These are phyloP conservation scores for Eupithecia subfuscata DNA, from an alignment of 2,888 invertebrate genomes.

Conservation along the genomic window DNA sequence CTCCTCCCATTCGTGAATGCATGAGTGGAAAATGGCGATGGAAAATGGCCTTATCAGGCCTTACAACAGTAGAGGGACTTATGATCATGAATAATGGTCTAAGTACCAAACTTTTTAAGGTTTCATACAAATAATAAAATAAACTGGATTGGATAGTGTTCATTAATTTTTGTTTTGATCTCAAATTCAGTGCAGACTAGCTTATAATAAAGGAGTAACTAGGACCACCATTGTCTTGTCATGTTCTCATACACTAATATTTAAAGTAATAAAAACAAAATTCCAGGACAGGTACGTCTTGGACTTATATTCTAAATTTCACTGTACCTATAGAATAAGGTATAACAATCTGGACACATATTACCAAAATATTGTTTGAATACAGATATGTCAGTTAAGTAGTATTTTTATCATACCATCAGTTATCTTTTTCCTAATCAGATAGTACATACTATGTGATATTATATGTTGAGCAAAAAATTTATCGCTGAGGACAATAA, in stretches of 20 bases:
- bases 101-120: not conserved
- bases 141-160: not conserved
- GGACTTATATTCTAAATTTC: not conserved
- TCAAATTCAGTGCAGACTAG: too few relatives aligned
- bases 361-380: not conserved
- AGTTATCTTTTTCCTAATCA: not conserved
- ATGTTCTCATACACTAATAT: too few relatives aligned
- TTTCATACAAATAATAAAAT: not conserved
- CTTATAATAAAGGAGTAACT: too few relatives aligned
- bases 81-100: too few relatives aligned
- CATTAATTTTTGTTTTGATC: too few relatives aligned
- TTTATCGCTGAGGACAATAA: not conserved
- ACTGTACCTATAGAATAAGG: not conserved
- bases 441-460: not conserved
- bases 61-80: too few relatives aligned
- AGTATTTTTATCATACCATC: constrained; percentile 1
- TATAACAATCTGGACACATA: not conserved
- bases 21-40: too few relatives aligned
- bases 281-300: not conserved
- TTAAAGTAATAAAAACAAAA: too few relatives aligned
- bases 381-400: not conserved
- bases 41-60: too few relatives aligned
- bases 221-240: too few relatives aligned
- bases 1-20: too few relatives aligned
- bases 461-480: not conserved